phyloP scores from a whole-genome alignment of 2,113 vertebrate genomes.

The Columba livia region DNA sequence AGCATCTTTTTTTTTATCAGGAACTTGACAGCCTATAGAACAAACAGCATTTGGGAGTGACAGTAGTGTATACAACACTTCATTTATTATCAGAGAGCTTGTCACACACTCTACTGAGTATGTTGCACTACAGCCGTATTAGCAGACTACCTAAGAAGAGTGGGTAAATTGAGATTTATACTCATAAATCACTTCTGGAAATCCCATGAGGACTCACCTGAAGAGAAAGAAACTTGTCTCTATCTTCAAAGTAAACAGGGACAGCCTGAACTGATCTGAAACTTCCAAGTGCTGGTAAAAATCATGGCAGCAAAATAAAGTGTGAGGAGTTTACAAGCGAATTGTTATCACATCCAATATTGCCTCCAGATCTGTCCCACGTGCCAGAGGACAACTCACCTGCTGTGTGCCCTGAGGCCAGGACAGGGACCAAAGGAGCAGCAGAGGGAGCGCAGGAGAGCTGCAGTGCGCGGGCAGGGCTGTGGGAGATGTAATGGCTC shows the following conservation, averaged over 20 bases:
- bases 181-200: not conserved
- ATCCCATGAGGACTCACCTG: not conserved
- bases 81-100: constrained; percentile 7
- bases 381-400: not conserved
- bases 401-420: not conserved
- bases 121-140: not conserved
- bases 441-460: not conserved
- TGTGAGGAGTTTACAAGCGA: not conserved
- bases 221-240: not conserved
- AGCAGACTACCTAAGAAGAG: not conserved
- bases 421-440: not conserved
- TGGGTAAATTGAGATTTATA: not conserved
- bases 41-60: not conserved
- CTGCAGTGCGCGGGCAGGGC: not conserved
- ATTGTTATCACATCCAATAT: not conserved
- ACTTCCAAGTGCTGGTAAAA: not conserved
- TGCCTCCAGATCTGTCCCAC: not conserved
- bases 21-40: not conserved
- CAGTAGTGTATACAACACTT: not conserved
- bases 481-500: not conserved
- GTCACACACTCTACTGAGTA: not conserved
- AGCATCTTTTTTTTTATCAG: not conserved
- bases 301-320: not conserved
- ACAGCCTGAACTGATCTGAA: not conserved
- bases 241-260: not conserved